These are phyloP conservation scores for Coenonympha glycerion DNA, from an alignment of 2,888 invertebrate species.

Conservation along the genomic window DNA sequence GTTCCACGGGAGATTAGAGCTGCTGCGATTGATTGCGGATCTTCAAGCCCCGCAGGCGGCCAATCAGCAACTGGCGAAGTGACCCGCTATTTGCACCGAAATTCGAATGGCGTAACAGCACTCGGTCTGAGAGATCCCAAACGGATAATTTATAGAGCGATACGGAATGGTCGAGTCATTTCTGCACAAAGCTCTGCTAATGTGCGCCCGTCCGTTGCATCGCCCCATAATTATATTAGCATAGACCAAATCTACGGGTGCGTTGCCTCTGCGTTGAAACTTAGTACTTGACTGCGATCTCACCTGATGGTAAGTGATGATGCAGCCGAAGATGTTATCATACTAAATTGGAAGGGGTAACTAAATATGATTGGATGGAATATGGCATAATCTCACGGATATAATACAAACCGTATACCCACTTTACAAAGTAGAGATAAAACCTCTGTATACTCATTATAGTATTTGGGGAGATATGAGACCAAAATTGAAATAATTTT, in stretches of 20 bases:
- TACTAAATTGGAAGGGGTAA: too few species aligned
- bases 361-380: too few species aligned
- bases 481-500: too few species aligned
- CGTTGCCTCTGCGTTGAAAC: neutral
- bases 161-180: constrained; percentile 66
- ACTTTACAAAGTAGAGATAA: too few species aligned
- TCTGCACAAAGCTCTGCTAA: constrained; percentile 64
- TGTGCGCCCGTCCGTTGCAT: constrained; percentile 58
- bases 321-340: too few species aligned
- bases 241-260: constrained; percentile 40
- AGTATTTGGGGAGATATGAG: too few species aligned
- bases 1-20: neutral
- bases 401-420: too few species aligned
- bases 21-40: neutral
- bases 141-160: constrained; percentile 56
- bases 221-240: constrained; percentile 66
- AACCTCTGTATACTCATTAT: too few species aligned
- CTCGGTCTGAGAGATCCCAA: constrained; percentile 38
- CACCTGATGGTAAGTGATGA: too few species aligned
- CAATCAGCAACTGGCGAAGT: neutral
- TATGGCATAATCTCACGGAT: too few species aligned
- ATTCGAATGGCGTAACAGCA: constrained; percentile 1
- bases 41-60: neutral
- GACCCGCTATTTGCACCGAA: constrained; percentile 4
- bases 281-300: too few species aligned